A percentile compares a stretch with the other conserved stretches of the same genome.
phyloP scores from a whole-genome alignment of 2,888 invertebrate species.

The Apoderus coryli region DNA sequence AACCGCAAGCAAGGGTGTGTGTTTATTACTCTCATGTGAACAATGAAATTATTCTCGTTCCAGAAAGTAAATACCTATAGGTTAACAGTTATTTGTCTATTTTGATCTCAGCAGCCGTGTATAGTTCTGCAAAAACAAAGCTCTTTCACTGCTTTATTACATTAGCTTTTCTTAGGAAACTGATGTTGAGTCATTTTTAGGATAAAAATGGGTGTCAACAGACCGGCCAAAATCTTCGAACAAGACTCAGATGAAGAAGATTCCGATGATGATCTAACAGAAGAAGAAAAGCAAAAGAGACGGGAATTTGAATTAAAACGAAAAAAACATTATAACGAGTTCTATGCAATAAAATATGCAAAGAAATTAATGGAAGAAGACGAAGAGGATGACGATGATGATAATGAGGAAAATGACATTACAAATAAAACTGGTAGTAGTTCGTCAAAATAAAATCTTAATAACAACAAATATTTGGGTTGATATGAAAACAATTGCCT shows the following conservation, averaged over 20 bases:
- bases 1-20: no score
- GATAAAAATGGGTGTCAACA: slow-evolving; percentile 31
- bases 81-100: no score
- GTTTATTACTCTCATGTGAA: no score
- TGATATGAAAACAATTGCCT: no score
- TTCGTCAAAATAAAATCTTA: slow-evolving; percentile 11
- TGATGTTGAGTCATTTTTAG: slow-evolving; percentile 21
- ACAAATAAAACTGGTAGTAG: slow-evolving; percentile 8
- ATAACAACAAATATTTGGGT: slow-evolving; percentile 4
- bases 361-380: slow-evolving; percentile 83
- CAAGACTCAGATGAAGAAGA: slow-evolving; percentile 26
- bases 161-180: no score
- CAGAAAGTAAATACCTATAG: no score
- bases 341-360: slow-evolving; percentile 84
- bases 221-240: slow-evolving; percentile 35
- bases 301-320: slow-evolving; percentile 82
- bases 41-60: no score
- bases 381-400: slow-evolving; percentile 57
- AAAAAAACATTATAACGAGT: slow-evolving; percentile 96
- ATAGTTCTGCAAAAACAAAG: no score
- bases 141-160: no score
- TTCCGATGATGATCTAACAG: slow-evolving; percentile 32
- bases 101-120: no score
- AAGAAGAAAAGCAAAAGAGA: slow-evolving; percentile 45
- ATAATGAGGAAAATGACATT: slow-evolving; percentile 13